Evolutionary conservation across 2,888 invertebrate genomes (phyloP).

Genomic region (Hypena proboscidalis): DNA sequence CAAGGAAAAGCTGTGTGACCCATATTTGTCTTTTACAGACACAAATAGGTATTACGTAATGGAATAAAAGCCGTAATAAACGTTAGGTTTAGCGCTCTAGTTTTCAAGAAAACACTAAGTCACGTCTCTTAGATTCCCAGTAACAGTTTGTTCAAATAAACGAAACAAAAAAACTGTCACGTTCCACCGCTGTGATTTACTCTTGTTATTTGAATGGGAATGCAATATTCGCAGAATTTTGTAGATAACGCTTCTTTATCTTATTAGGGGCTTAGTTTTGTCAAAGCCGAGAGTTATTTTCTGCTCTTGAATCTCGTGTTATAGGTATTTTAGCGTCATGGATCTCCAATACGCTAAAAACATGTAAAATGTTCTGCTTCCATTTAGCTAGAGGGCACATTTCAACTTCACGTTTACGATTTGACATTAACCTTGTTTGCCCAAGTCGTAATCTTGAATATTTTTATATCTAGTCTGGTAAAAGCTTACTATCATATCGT

Average conservation of each 20-base stretch:
- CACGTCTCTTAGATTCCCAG: not conserved
- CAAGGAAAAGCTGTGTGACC: too few species aligned
- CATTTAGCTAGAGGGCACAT: too few species aligned
- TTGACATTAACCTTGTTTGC: too few species aligned
- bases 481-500: too few species aligned
- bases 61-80: constrained; percentile 5
- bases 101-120: constrained; percentile 3
- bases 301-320: too few species aligned
- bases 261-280: not conserved
- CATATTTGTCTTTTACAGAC: constrained; percentile 15
- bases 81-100: constrained; percentile 11
- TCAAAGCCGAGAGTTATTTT: too few species aligned
- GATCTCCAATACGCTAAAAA: too few species aligned
- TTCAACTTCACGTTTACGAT: too few species aligned
- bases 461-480: too few species aligned
- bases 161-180: not conserved
- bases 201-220: not conserved
- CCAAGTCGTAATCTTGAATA: too few species aligned
- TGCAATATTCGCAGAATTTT: constrained; percentile 1
- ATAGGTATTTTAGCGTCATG: too few species aligned
- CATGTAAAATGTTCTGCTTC: too few species aligned
- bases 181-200: not conserved
- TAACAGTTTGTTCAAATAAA: constrained; percentile 3
- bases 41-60: constrained; percentile 5
- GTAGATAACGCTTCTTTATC: not conserved